Conservation (phyloP, 2,113 vertebrate species). For the Dicrurus megarhynchus region DNA sequence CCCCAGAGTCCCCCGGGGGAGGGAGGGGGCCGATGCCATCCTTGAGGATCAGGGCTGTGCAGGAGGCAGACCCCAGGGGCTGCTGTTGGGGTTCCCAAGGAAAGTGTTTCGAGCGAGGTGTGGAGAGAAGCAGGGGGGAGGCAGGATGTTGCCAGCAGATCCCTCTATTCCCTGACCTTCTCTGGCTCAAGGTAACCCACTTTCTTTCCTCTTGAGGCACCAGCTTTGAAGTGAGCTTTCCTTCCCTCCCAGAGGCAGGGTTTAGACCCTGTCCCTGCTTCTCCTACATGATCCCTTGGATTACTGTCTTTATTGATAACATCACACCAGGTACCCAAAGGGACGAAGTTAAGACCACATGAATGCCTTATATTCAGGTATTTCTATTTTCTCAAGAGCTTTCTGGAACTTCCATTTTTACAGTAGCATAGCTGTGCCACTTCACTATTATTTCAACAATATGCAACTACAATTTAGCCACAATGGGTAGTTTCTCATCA, state of each 20-base stretch:
- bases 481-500: not conserved
- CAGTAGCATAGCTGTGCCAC: not conserved
- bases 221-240: not conserved
- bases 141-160: not conserved
- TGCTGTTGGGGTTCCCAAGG: rapidly evolving
- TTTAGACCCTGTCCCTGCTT: not conserved
- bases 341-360: not conserved
- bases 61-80: rapidly evolving
- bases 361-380: not conserved
- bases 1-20: rapidly evolving
- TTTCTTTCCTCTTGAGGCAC: not conserved
- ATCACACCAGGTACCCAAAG: not conserved
- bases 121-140: not conserved
- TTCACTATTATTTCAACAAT: not conserved
- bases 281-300: not conserved
- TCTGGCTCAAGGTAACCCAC: not conserved
- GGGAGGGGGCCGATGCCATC: rapidly evolving
- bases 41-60: rapidly evolving
- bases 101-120: rapidly evolving
- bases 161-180: not conserved
- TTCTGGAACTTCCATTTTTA: not conserved
- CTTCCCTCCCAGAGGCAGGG: not conserved
- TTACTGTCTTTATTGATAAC: not conserved
- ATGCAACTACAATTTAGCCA: not conserved
- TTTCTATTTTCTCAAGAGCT: not conserved